Percentiles rank a stretch among this genome's conserved stretches.
phyloP scores from a whole-genome alignment of 2,888 invertebrate species.

The Oxyteleia sp. region DNA sequence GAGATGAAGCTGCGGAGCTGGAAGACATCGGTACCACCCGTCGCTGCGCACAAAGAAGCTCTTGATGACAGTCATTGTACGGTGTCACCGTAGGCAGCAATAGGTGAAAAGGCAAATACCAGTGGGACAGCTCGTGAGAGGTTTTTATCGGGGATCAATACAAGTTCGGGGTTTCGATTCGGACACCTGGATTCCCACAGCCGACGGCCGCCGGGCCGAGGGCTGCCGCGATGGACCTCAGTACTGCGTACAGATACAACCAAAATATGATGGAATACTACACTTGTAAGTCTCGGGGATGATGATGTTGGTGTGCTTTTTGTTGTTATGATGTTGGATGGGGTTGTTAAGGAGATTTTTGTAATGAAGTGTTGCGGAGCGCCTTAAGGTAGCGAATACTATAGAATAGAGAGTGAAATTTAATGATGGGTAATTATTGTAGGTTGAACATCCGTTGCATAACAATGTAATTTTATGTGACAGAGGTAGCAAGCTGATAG shows the following conservation, averaged over 20 bases:
- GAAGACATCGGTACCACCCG: constrained; percentile 82
- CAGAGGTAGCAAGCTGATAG: not conserved
- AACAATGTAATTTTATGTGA: not conserved
- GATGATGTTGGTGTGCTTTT: not conserved
- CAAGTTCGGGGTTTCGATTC: constrained; percentile 60
- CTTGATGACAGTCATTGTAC: constrained; percentile 84
- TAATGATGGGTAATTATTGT: not conserved
- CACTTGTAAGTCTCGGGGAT: constrained; percentile 92
- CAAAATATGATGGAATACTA: constrained; percentile 99
- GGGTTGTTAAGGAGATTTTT: not conserved
- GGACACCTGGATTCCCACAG: constrained; percentile 82
- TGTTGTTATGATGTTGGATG: too few relatives aligned
- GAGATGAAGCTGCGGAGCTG: constrained; percentile 81
- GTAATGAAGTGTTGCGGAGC: not conserved
- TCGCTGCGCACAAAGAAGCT: constrained; percentile 83
- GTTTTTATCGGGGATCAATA: constrained; percentile 81
- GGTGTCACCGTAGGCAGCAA: constrained; percentile 77
- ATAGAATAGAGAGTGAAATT: not conserved
- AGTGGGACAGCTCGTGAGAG: constrained; percentile 72
- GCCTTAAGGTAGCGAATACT: not conserved
- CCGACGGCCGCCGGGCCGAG: constrained; percentile 84
- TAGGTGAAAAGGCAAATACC: constrained; percentile 72
- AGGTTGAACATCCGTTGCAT: not conserved
- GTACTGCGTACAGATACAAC: constrained; percentile 98
- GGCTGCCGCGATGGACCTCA: constrained; percentile 92